phyloP scores from a whole-genome alignment of 2,113 vertebrate genomes.

The Lasiurus borealis region DNA sequence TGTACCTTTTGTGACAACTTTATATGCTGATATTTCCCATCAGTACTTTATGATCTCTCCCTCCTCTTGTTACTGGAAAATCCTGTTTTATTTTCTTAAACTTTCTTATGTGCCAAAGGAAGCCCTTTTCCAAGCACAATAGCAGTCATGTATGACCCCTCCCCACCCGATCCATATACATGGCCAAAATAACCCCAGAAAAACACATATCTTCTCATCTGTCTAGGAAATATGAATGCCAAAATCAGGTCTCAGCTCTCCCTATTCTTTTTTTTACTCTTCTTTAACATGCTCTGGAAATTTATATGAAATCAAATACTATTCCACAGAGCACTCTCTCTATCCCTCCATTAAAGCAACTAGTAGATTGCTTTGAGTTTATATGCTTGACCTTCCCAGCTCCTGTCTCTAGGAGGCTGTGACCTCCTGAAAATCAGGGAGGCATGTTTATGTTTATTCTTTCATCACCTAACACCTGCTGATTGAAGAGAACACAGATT shows the following conservation, averaged over 20 bases:
- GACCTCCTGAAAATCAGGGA: not conserved
- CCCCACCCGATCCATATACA: too few species aligned
- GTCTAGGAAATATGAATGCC: not conserved
- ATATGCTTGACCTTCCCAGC: not conserved
- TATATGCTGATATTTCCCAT: not conserved
- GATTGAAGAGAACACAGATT: not conserved
- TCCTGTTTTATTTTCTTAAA: not conserved
- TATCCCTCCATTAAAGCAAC: not conserved
- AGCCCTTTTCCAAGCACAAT: not conserved
- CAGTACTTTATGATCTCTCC: not conserved
- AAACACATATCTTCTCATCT: not conserved
- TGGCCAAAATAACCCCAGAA: too few species aligned
- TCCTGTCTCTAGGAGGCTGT: not conserved
- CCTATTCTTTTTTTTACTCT: not conserved
- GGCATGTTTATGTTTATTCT: not conserved
- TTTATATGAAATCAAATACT: not conserved
- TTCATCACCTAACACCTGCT: not conserved
- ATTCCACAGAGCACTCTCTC: not conserved
- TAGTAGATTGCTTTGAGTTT: not conserved
- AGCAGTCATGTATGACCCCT: not conserved
- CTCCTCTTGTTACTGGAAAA: not conserved
- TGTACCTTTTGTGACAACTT: not conserved
- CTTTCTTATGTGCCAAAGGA: not conserved
- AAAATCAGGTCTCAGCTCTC: not conserved
- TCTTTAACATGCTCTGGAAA: not conserved